Base-by-base conservation (phyloP, 1,140 invertebrate genomes). In the Hyles vespertilio region DNA sequence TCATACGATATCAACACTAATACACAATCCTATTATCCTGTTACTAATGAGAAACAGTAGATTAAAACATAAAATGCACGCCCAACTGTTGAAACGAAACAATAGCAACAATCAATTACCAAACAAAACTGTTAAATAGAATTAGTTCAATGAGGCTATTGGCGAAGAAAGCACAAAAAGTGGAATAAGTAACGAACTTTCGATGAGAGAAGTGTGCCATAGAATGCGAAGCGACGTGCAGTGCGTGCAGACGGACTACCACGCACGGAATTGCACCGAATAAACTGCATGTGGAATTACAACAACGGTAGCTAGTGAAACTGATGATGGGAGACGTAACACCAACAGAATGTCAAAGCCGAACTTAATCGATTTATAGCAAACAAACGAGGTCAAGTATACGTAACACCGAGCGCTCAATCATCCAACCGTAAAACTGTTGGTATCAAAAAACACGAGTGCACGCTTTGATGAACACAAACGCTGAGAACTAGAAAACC, bases 131-230 rank as follows among this genome's bases (percentile, higher is more conserved):
- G 63, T 67, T 64, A 67, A 73, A 67, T 72, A 59, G 66, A 60
- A 63, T 64, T 73, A 56, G 65, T 69, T 67, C 70, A 71, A 70
- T 71, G 55, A 63, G 69, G 58, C 65, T 61, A 65, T 51, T 71
- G 53, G 57, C 62, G 58, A 75, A 61, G 67, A 76, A 74, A 75
- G 67, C 69, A 70, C 69, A 80, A 81, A 79, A 81, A 75, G 63
- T 73, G 67, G 74, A 79, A 76, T 79, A 76, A 67, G 50, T 69
- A 74, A 75, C 65, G 59, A 74, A 78, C 75, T 79, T 79, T 81
- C 76, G 72, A 70, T 75, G 57, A 63, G 61, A 77, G 69, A 76
- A 75, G 63, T 79, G 69, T 79, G 77, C 76, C 69, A 81, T 76
- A 69, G 69, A 70, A 74, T 76, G 69, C 67, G 63, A 47, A 59